Conservation (phyloP, 1,140 invertebrate species). For the Rhopalosiphum padi region DNA sequence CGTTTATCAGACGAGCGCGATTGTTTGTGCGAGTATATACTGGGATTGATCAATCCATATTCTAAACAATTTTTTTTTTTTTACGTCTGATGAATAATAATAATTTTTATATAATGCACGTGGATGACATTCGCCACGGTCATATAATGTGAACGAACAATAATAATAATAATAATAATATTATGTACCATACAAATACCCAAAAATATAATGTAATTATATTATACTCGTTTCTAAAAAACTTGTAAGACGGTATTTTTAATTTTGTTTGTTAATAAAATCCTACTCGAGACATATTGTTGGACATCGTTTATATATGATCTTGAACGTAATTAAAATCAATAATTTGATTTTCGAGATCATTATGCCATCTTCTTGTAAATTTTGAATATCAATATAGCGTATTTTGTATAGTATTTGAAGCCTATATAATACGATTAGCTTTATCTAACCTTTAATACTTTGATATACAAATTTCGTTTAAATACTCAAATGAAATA, state of each 20-base stretch:
- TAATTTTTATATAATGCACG: no score
- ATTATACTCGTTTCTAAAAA: background rate
- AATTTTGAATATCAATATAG: background rate
- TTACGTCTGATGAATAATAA: background rate
- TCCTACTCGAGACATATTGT: background rate
- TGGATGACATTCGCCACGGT: background rate
- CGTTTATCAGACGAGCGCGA: background rate
- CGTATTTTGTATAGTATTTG: background rate
- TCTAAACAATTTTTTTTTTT: background rate
- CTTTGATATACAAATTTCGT: background rate
- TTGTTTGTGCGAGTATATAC: background rate
- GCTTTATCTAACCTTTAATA: background rate
- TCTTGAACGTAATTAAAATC: background rate
- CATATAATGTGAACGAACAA: background rate
- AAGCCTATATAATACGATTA: background rate
- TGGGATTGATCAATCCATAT: background rate
- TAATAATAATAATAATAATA: background rate
- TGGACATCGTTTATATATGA: background rate
- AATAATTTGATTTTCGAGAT: background rate
- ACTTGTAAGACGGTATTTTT: background rate
- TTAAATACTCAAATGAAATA: background rate
- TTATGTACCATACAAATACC: background rate
- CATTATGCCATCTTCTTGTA: background rate
- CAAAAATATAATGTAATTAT: background rate
- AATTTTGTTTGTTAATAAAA: background rate